Percentiles rank a stretch among this genome's conserved stretches.
Evolutionary conservation across 2,797 vertebrate species (phyloP).

Genomic region (Mareca strepera): DNA sequence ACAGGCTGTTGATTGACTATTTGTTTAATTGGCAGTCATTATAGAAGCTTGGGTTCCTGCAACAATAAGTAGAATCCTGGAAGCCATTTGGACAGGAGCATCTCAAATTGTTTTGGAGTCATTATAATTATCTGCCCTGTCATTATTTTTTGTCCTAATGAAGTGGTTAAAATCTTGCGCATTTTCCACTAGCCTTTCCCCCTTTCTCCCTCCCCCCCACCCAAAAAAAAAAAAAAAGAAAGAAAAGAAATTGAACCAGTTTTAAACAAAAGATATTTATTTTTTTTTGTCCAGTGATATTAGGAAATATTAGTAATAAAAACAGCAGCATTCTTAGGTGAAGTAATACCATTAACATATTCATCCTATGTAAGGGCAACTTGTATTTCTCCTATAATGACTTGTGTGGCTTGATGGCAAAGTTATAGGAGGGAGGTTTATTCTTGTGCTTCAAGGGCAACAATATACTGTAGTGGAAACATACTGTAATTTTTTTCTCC

Average conservation of each 20-base stretch:
- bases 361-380: not conserved
- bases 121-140: not conserved
- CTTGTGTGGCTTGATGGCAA: not conserved
- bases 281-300: not conserved
- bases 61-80: not conserved
- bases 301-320: conserved; percentile 12
- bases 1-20: not conserved
- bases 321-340: not conserved
- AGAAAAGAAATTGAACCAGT: not conserved
- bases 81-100: not conserved
- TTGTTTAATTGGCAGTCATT: not conserved
- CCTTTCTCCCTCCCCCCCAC: not conserved
- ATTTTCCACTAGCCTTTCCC: not conserved
- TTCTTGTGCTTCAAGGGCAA: conserved; percentile 31
- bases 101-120: not conserved
- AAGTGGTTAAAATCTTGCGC: not conserved
- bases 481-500: not conserved
- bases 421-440: not conserved
- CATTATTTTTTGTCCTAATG: not conserved
- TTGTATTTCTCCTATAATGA: not conserved
- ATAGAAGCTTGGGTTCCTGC: not conserved
- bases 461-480: not conserved
- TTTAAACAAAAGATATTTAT: not conserved
- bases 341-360: not conserved
- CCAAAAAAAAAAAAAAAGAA: not conserved